Conservation (phyloP, 2,113 vertebrate species). For the Sclerurus mexicanus region DNA sequence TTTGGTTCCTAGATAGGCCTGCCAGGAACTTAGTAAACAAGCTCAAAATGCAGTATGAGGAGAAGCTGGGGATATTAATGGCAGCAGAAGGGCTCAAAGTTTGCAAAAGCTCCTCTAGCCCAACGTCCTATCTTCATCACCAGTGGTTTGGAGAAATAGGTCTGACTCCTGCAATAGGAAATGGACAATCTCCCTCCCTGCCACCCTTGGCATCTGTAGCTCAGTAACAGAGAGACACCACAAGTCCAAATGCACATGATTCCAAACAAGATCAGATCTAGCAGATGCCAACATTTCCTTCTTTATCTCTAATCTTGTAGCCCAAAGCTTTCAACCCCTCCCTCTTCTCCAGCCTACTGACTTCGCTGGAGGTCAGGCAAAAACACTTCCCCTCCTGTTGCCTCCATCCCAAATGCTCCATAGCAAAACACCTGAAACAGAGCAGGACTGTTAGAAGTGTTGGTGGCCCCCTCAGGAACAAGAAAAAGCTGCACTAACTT, state of each 20-base stretch:
- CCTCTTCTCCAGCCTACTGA: not conserved
- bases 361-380: not conserved
- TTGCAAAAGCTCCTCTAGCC: not conserved
- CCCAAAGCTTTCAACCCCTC: not conserved
- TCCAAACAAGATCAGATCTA: not conserved
- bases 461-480: not conserved
- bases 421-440: not conserved
- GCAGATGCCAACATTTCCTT: not conserved
- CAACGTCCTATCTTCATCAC: not conserved
- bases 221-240: not conserved
- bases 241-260: not conserved
- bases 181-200: not conserved
- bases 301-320: not conserved
- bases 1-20: not conserved
- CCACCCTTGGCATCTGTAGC: not conserved
- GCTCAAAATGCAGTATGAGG: not conserved
- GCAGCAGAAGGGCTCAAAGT: not conserved
- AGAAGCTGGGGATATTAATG: not conserved
- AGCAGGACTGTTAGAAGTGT: not conserved
- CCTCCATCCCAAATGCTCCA: not conserved
- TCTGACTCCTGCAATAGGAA: not conserved
- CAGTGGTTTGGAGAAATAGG: not conserved
- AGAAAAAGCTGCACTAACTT: not conserved
- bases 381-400: not conserved
- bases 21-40: not conserved